Evolutionary conservation across 2,113 vertebrate species (phyloP), one percentile per base, ranked within the genome.

Genomic region (Uropsilus gracilis): DNA sequence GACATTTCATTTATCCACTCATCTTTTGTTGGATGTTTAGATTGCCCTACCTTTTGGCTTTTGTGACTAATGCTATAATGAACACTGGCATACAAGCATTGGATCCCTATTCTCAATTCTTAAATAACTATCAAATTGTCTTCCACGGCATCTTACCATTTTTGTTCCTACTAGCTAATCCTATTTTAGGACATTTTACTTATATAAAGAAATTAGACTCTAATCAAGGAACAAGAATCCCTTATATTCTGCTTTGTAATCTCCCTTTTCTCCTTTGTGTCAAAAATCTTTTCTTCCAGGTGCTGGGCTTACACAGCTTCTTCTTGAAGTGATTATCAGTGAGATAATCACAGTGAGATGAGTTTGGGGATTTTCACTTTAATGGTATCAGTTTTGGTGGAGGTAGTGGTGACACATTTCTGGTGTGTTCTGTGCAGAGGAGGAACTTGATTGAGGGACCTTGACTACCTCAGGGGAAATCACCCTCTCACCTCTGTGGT

Each of bases 81-180:
- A 94, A 61, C 32, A 30, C 4, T 69, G 76, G 18, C 6, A 5
- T 76, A 26, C 59, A 82, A 42, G 34, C 28, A 34, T 75, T 81
- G 73, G 64, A 64, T 44, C 78, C 44, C 16, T 69, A 18, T 59
- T 92, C 69, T 86, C 32, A 46, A 4, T 78, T 88, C 32, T 86
- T 78, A 44, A 94, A 57, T 20, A 86, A n/a, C 46, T 12, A 20
- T 64, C 26, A 55, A 48, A 57, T 26, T 44, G 8, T 57, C 89
- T 85, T 86, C 66, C 46, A n/a, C 28, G 73, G 55, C 55, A 26
- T 46, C 75, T 81, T 57, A 69, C 37, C 20, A 39, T 84, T 95
- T 92, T 84, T 66, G 76, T 95, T 64, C 59, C 32, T 26, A 32
- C 87, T 69, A 66, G 16, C 18, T 92, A 92, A 57, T 30, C 42